These are phyloP conservation scores for Okamejei kenojei DNA, from an alignment of 2,797 vertebrate species.

Conservation along the genomic window DNA sequence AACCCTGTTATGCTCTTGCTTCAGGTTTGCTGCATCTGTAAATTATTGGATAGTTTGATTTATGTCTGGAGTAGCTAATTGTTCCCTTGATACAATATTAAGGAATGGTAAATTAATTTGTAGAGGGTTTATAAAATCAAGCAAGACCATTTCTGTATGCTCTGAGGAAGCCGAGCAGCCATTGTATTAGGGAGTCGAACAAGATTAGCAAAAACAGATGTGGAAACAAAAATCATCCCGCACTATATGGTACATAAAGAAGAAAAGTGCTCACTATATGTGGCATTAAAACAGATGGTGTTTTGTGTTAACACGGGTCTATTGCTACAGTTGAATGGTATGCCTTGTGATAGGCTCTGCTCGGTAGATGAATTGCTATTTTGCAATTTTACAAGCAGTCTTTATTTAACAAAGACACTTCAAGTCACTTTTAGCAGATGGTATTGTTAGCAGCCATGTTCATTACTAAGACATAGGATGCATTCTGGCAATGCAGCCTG, in stretches of 20 bases:
- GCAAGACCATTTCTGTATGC: not conserved
- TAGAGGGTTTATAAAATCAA: conserved; percentile 1
- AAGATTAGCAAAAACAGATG: not conserved
- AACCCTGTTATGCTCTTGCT: not conserved
- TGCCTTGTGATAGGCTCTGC: not conserved
- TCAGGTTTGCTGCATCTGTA: not conserved
- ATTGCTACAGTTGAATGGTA: not conserved
- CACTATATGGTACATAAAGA: no score
- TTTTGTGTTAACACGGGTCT: not conserved
- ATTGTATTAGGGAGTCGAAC: not conserved
- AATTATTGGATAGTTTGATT: not conserved
- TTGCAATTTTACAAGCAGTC: not conserved
- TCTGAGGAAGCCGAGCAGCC: not conserved
- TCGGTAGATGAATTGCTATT: not conserved
- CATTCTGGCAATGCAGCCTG: not conserved
- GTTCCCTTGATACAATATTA: not conserved
- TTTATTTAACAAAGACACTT: not conserved
- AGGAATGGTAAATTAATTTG: not conserved
- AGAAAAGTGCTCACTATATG: no score
- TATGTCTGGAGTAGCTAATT: not conserved
- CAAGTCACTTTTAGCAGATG: not conserved
- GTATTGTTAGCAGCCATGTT: not conserved
- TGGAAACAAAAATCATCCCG: not conserved
- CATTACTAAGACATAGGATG: not conserved
- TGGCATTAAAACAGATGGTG: no score